Base-by-base conservation (phyloP, 2,797 vertebrate species). In the Enteromius mattozi region DNA sequence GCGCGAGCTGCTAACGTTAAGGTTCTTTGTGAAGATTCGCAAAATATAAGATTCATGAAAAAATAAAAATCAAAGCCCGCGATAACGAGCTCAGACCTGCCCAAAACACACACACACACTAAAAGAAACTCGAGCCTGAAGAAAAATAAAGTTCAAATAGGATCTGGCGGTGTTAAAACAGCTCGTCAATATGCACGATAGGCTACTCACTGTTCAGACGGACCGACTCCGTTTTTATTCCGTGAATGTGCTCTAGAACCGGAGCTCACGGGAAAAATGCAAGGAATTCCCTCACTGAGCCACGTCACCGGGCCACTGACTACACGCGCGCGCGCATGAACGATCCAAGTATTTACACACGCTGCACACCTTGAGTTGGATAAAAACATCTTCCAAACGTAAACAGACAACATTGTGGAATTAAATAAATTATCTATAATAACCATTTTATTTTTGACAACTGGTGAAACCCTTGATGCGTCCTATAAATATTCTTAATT, bases 81-180 rank as follows among this genome's bases (percentile, higher is more conserved):
- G 6, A 45, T 1, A 78, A 47, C 77, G 1, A 47, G 77, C 21
- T 4, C 61, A 79, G 61, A 79, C 77, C 27, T 66, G 77, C 77
- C 17, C 77, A 1, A 12, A 78, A 56, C 30, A 27, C 17, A 27
- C 14, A 27, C 42, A 35, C 13, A 63, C 30, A 66, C 63, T 0
- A 9, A 6, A 0, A 40, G 35, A 69, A 42, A 69, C 66, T 42
- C 21, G 35, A 40, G 66, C 19, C 21, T 69, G 12, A 13, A n/a
- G 35, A 13, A 69, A n/a, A 37, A 42, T 6, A 13, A 75, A 54
- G 49, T n/a, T 75, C 2, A 27, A 27, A 17, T 27, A 17, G 1
- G n/a, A 45, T 42, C 14, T 16, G 12, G 9, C 13, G 0, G n/a
- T 35, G 77, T 49, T 45, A 21, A 65, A n/a, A 27, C 4, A 9